A percentile compares a stretch with the other conserved stretches of the same genome.
phyloP scores from a whole-genome alignment of 2,888 invertebrate genomes.

The Andrena haemorrhoa region DNA sequence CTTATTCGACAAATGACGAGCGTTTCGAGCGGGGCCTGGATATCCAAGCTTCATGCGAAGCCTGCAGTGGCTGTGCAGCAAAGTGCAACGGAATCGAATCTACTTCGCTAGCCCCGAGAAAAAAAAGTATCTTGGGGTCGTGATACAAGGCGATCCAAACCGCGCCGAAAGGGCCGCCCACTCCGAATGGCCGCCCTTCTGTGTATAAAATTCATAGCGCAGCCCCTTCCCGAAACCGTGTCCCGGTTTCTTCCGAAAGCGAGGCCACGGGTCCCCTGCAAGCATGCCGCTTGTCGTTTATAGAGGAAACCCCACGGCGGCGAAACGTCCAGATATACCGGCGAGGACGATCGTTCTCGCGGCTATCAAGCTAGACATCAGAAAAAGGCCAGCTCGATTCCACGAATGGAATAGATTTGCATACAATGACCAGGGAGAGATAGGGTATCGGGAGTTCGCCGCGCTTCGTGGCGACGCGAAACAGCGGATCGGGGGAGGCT shows the following conservation, averaged over 20 bases:
- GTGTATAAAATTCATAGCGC: conserved; percentile 48
- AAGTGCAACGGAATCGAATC: conserved; percentile 26
- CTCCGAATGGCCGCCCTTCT: conserved; percentile 13
- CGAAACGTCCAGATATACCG: conserved; percentile 66
- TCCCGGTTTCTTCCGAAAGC: conserved; percentile 51
- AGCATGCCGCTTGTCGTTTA: conserved; percentile 28
- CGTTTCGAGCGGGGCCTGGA: too few relatives aligned
- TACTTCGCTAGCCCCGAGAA: conserved; percentile 3
- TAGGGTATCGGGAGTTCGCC: conserved; percentile 68
- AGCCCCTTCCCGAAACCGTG: conserved; percentile 34
- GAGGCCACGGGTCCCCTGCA: conserved; percentile 4
- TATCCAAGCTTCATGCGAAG: too few relatives aligned
- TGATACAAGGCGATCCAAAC: conserved; percentile 30
- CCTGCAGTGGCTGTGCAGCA: not conserved
- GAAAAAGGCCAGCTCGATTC: conserved; percentile 82
- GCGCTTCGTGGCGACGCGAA: conserved; percentile 54
- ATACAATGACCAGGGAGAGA: conserved; percentile 82
- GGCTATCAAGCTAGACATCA: conserved; percentile 82
- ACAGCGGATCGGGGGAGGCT: conserved; percentile 9
- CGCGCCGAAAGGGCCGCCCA: conserved; percentile 23
- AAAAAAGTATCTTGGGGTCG: conserved; percentile 22
- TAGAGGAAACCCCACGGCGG: conserved; percentile 60
- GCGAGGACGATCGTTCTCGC: conserved; percentile 71
- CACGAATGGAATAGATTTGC: conserved; percentile 82
- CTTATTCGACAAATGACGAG: too few relatives aligned